Conservation (phyloP, 2,888 invertebrate genomes). For the Nomada fucata region DNA sequence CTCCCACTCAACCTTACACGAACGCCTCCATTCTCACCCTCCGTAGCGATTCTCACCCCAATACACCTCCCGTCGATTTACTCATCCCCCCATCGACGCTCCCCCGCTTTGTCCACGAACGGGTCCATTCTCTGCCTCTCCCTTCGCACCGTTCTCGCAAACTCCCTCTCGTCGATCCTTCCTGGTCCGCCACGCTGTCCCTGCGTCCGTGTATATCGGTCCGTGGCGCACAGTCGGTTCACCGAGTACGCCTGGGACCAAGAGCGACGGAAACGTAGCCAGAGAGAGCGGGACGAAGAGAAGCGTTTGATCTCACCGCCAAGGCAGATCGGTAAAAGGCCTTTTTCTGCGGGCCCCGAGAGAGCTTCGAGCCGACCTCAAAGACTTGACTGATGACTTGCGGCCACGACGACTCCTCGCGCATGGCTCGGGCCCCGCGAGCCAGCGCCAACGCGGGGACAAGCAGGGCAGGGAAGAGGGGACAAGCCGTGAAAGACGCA, state of each 20-base stretch:
- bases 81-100: not conserved
- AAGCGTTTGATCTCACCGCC: slow-evolving; percentile 80
- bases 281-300: not conserved
- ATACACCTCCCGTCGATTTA: not conserved
- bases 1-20: not conserved
- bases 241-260: slow-evolving; percentile 68
- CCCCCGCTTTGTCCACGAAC: slow-evolving; percentile 20
- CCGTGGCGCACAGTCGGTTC: slow-evolving; percentile 69
- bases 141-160: slow-evolving; percentile 4
- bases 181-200: slow-evolving; percentile 37
- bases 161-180: slow-evolving; percentile 16
- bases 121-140: slow-evolving; percentile 3
- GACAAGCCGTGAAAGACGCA: slow-evolving; percentile 23
- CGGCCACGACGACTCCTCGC: slow-evolving; percentile 65
- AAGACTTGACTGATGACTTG: slow-evolving; percentile 81
- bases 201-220: slow-evolving; percentile 68
- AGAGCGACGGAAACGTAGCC: slow-evolving; percentile 32
- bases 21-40: slow-evolving; percentile 1
- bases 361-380: slow-evolving; percentile 74
- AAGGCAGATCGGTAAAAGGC: slow-evolving; percentile 78
- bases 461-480: slow-evolving; percentile 24
- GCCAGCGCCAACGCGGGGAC: slow-evolving; percentile 43
- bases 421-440: slow-evolving; percentile 53
- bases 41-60: slow-evolving; percentile 8
- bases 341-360: slow-evolving; percentile 76